Evolutionary conservation across 2,888 invertebrate species (phyloP), one percentile per base, ranked within the genome.

Genomic region (Taphrorychus bicolor): DNA sequence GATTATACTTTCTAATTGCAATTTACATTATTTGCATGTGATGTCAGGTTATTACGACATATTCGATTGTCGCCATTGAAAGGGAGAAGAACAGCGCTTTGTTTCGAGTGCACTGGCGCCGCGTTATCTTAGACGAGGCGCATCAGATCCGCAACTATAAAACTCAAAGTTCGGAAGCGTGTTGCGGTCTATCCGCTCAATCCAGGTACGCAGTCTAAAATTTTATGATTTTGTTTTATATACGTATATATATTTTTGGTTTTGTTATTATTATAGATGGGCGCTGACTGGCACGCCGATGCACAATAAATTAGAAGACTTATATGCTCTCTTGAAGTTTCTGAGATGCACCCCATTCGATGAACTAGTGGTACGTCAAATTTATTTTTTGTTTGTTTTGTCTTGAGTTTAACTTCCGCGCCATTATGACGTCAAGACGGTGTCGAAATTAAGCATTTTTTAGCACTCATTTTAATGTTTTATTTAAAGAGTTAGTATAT

Each of bases 271-370:
- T n/a, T 52, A 18, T 40, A 88, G 95, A 9, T 95, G 94, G 94
- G 91, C 90, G 0, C 85, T 98, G 17, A 96, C 97, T 0, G 98
- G 98, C 21, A 97, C 97, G 0, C 98, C 98, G 0, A 91, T 98
- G 45, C 98, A 98, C 78, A 98, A 98, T 81, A 93, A 94, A 79
- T 92, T 95, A 78, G 82, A 91, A 66, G 97, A 94, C 80, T 84
- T 94, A 41, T 94, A 89, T 82, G 88, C 93, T 0, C 81, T 94
- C 51, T 79, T 94, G 11, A 92, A 95, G 80, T 98, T 96, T 81
- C 82, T 98, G 5, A 84, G 89, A 11, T 93, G 94, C 77, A 85
- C 90, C 5, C 98, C 98, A 0, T 97, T 98, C 80, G 93, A 96
- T 79, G 96, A 98, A 72, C 83, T 93, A 48, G 83, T 82, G 9